Base-by-base conservation (phyloP, 2,888 invertebrate genomes). In the Apamea epomidion region DNA sequence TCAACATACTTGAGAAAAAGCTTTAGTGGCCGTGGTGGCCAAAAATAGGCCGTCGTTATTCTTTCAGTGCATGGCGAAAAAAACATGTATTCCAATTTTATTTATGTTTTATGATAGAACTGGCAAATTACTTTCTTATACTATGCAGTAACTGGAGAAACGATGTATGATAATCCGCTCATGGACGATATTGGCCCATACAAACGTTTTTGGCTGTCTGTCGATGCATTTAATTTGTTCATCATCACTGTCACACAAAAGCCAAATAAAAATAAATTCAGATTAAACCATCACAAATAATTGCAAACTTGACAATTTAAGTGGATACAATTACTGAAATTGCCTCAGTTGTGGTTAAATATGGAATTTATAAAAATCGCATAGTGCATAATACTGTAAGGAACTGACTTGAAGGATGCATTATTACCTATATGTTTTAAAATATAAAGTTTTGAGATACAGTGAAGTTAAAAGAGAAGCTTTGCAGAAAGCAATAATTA, bases 241-340 rank as follows among this genome's bases (percentile, higher is more conserved):
- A 60, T 37, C 87, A 60, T 82, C 62, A 75, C 29, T 83, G 72
- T 68, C 71, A 72, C 67, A 60, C 42, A 65, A 77, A 37, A 54
- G 62, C 1, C 18, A 68, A 76, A 80, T 85, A 80, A 85, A 68
- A 78, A 79, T 88, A 76, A 90, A 82, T 86, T 81, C 75, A 74
- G 76, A 88, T 88, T 86, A 86, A 88, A 81, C 25, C 74, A 78
- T 86, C 74, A 76, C 67, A 72, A 72, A 77, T 76, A 85, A 85
- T 74, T 86, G 71, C 42, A 37, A 68, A 70, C 87, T 74, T 75
- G 80, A 75, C 76, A 77, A 45, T 67, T 69, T 72, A 87, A 84
- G 69, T 86, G 83, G 54, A 48, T 16, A 71, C 32, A 80, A 76
- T 85, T 85, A 85, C 58, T 74, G 64, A 80, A 76, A 80, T 74